phyloP scores from a whole-genome alignment of 2,113 vertebrate genomes.

The Rattus rattus region DNA sequence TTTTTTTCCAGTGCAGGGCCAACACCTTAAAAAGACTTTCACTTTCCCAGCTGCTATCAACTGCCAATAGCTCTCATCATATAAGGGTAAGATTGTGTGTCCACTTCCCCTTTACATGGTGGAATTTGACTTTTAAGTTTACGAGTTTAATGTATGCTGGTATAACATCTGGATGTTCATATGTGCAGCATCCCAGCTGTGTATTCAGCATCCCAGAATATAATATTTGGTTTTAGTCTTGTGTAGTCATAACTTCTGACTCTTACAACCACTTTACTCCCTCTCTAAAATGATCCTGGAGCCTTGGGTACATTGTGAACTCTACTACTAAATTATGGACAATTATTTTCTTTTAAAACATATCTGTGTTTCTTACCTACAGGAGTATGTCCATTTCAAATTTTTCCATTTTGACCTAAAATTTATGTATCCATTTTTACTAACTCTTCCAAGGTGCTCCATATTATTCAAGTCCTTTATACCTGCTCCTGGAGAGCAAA shows the following conservation, averaged over 20 bases:
- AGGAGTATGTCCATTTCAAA: background rate
- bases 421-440: background rate
- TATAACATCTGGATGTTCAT: background rate
- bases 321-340: background rate
- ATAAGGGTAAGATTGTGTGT: background rate
- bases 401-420: background rate
- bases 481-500: background rate
- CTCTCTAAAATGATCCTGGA: background rate
- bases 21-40: background rate
- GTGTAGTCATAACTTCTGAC: background rate
- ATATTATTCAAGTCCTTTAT: background rate
- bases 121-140: background rate
- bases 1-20: too few relatives aligned
- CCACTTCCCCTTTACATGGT: background rate
- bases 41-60: background rate
- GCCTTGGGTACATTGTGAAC: background rate
- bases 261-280: background rate
- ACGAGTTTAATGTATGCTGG: background rate
- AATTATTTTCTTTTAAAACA: background rate
- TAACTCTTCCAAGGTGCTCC: background rate
- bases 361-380: background rate
- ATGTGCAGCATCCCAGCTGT: background rate
- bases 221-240: background rate
- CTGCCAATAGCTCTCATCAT: background rate
- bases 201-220: background rate